phyloP scores from a whole-genome alignment of 2,113 vertebrate genomes.

The Otis tarda region DNA sequence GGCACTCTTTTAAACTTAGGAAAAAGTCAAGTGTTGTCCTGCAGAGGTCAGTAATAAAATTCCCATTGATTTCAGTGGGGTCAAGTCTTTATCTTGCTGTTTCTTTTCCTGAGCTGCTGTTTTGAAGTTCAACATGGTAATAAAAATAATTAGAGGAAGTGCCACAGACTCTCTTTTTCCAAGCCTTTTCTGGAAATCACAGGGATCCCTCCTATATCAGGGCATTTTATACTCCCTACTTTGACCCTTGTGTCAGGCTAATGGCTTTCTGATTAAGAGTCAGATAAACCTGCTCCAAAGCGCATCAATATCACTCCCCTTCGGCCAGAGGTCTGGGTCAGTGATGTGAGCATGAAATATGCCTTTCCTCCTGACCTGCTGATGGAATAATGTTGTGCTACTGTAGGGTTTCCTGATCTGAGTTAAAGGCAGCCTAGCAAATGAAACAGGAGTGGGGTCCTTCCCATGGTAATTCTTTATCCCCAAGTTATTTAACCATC shows the following conservation, averaged over 20 bases:
- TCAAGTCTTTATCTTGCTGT: not conserved
- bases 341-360: not conserved
- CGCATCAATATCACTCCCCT: not conserved
- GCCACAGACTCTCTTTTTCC: constrained; percentile 22
- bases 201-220: not conserved
- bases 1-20: not conserved
- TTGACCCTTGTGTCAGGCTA: constrained; percentile 51
- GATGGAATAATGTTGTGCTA: not conserved
- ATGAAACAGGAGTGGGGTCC: not conserved
- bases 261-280: constrained; percentile 40
- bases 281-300: constrained; percentile 38
- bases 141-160: constrained; percentile 65
- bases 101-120: constrained; percentile 33
- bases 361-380: not conserved
- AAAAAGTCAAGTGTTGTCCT: not conserved
- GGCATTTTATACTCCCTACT: constrained; percentile 6
- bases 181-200: constrained; percentile 13
- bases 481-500: not conserved
- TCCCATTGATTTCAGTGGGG: not conserved
- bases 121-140: constrained; percentile 43
- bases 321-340: not conserved
- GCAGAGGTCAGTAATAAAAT: constrained; percentile 22
- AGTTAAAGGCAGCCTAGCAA: not conserved
- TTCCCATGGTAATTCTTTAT: not conserved
- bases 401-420: not conserved